Percentiles rank a stretch among this genome's conserved stretches.
These are phyloP conservation scores for Heterotis niloticus DNA, from an alignment of 2,113 vertebrate genomes.

Conservation along the genomic window DNA sequence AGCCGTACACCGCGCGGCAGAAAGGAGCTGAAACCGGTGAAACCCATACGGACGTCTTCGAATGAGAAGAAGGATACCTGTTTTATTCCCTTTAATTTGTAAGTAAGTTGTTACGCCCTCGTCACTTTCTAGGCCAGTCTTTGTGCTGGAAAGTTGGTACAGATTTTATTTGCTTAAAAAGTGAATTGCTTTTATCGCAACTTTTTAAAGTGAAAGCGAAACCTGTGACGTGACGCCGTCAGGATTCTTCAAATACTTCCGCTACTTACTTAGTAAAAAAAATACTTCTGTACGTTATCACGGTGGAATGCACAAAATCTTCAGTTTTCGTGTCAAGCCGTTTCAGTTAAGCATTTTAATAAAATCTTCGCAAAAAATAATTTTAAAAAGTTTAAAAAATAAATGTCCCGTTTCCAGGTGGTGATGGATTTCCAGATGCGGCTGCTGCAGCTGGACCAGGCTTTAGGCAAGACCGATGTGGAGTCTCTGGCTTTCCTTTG, in stretches of 20 bases:
- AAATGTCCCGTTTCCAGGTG: slow-evolving; percentile 8
- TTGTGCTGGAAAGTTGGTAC: too few species aligned
- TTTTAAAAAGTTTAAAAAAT: slow-evolving; percentile 15
- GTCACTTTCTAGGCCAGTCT: too few species aligned
- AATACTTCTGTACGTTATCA: too few species aligned
- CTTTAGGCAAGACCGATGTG: slow-evolving; percentile 36
- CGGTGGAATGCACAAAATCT: too few species aligned
- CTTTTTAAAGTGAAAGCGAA: neutral
- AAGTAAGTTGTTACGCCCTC: too few species aligned
- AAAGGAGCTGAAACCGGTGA: too few species aligned
- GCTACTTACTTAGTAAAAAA: too few species aligned
- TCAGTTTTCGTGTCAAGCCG: neutral
- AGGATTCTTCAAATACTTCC: too few species aligned
- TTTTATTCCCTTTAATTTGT: too few species aligned
- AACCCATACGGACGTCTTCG: too few species aligned
- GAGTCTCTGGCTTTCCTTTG: slow-evolving; percentile 58
- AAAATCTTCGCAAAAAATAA: neutral
- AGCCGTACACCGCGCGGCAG: too few species aligned
- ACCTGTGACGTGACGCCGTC: neutral
- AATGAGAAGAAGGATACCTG: too few species aligned
- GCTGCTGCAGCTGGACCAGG: slow-evolving; percentile 40
- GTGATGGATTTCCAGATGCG: slow-evolving; percentile 51
- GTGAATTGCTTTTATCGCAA: neutral
- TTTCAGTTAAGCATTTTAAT: neutral
- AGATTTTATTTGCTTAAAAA: neutral